Evolutionary conservation across 1,140 invertebrate genomes (phyloP), one percentile per base, ranked within the genome.

Genomic region (Marisa cornuarietis): DNA sequence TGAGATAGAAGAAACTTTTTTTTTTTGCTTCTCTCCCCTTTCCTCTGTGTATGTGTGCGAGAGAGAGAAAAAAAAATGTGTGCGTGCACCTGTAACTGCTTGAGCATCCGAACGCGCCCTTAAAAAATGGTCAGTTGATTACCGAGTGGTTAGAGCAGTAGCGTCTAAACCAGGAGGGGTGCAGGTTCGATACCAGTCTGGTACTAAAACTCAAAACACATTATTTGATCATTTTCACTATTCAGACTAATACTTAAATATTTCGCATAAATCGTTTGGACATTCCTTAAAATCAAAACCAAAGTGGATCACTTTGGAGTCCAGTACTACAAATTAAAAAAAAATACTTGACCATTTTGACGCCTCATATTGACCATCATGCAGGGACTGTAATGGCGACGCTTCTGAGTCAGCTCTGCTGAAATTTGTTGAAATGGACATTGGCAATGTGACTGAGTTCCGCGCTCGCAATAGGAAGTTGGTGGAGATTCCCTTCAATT

Each of bases 401-500:
- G 98, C 97, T 42, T 98, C 97, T 3, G 98, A 99, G 92, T 96
- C 97, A 75, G 98, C 98, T 83, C 92, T 99, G 31, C 93, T 99
- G 73, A 99, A 99, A 91, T 99, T 96, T 91, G 97, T 98, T 94
- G 97, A 99, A 93, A 92, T 98, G 71, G 96, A 96, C 62, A 93
- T 98, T 42, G 97, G 97, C 31, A 96, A 98, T 90, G 96, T 99
- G 0, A 93, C 96, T 92, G 94, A 94, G 26, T 97, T 97, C 87
- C 93, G 98, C 82, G 94, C 94, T 83, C 94, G 95, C 71, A 98
- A 99, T 92, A 96, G 95, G 92, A 99, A 99, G 93, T 95, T 97
- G 71, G 96, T 95, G 91, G 98, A 99, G 93, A 95, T 99, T 91
- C 98, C 98, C 42, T 99, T 99, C 94, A 99, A 99, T 92, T 99